Evolutionary conservation across 2,113 vertebrate species (phyloP).

Genomic region (Phrynocephalus versicolor): DNA sequence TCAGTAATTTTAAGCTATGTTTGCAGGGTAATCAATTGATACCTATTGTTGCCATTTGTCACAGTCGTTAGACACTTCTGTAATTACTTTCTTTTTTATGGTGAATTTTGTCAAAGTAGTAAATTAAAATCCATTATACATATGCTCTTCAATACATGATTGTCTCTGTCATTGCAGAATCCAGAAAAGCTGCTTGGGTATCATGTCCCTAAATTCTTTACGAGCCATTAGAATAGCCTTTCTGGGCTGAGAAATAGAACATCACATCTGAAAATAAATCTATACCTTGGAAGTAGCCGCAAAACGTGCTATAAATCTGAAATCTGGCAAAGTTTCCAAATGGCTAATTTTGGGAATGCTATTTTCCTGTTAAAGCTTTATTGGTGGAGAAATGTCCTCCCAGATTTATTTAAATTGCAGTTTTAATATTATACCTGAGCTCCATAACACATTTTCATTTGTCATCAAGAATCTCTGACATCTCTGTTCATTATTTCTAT

Average conservation of each 20-base stretch:
- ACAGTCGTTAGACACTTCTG: constrained; percentile 37
- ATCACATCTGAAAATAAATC: background rate
- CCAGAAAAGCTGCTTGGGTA: background rate
- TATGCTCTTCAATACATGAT: constrained; percentile 17
- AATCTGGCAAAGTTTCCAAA: background rate
- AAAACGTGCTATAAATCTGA: background rate
- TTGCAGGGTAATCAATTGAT: constrained; percentile 8
- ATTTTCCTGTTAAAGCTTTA: background rate
- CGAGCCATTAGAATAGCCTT: background rate
- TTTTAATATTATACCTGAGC: background rate
- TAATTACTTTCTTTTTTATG: constrained; percentile 51
- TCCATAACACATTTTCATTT: background rate
- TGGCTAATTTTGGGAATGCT: background rate
- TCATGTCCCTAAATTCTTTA: background rate
- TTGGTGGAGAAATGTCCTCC: background rate
- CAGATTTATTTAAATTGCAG: background rate
- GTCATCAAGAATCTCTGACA: background rate
- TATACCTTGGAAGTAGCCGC: background rate
- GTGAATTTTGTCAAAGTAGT: constrained; percentile 28
- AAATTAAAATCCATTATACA: constrained; percentile 40
- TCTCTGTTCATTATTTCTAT: background rate
- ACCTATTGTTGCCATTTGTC: constrained; percentile 42
- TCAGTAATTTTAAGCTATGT: constrained; percentile 37
- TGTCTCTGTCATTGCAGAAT: constrained; percentile 33
- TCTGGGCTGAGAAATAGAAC: background rate